phyloP scores from a whole-genome alignment of 2,113 vertebrate species.

The Sinocyclocheilus maitianheensis region DNA sequence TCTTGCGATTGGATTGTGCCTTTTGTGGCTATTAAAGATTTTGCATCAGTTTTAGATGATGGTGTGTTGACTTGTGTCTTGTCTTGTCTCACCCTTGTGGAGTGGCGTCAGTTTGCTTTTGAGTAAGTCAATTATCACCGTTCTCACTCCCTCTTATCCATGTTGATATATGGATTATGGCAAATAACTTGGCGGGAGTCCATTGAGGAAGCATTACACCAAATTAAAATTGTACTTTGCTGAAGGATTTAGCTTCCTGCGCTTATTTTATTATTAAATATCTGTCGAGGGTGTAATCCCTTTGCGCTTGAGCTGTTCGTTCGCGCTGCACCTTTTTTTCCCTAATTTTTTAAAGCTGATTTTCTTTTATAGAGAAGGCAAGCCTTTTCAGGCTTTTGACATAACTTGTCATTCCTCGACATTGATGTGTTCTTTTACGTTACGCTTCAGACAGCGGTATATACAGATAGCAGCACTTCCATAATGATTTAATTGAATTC shows the following conservation, averaged over 20 bases:
- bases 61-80: constrained; percentile 33
- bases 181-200: constrained; percentile 65
- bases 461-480: neutral
- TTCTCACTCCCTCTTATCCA: constrained; percentile 55
- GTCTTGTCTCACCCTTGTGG: constrained; percentile 51
- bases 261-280: constrained; percentile 66
- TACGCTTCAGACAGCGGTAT: neutral
- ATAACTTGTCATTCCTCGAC: constrained; percentile 20
- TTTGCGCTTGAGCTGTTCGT: constrained; percentile 53
- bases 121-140: constrained; percentile 59
- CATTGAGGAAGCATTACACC: constrained; percentile 67
- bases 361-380: constrained; percentile 42
- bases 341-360: constrained; percentile 39
- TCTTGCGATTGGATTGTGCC: neutral
- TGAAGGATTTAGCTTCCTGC: constrained; percentile 65
- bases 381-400: constrained; percentile 36
- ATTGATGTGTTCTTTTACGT: constrained; percentile 24
- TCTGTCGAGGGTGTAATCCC: constrained; percentile 69
- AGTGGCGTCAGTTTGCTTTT: constrained; percentile 55
- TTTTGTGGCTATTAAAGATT: constrained; percentile 8
- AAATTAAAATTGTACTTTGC: constrained; percentile 72
- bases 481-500: constrained; percentile 27
- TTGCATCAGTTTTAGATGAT: neutral
- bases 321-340: constrained; percentile 6
- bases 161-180: constrained; percentile 74